Conservation (phyloP, 92 coral and sea anemone genomes). For the Ricordea florida region DNA sequence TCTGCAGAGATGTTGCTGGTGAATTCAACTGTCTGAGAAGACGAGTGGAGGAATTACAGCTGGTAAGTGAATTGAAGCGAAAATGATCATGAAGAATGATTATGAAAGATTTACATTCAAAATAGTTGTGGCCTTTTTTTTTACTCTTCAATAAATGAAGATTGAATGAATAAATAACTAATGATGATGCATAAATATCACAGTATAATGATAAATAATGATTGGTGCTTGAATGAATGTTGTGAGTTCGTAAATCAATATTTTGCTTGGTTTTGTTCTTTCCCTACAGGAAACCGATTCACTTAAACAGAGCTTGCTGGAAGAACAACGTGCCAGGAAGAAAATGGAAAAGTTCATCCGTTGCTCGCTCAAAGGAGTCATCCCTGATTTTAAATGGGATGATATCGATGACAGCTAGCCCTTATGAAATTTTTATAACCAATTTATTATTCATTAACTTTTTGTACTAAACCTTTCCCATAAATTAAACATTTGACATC, state of each 20-base stretch:
- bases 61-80: conserved; percentile 71
- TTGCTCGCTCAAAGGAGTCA: conserved; percentile 76
- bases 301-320: conserved; percentile 74
- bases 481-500: too few relatives aligned
- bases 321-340: conserved; percentile 81
- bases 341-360: conserved; percentile 91
- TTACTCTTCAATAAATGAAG: background rate
- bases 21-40: conserved; percentile 95
- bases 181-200: background rate
- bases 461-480: too few relatives aligned
- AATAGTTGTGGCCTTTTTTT: too few relatives aligned
- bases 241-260: background rate
- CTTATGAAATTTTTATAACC: background rate
- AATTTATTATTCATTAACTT: background rate
- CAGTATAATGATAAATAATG: background rate
- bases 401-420: conserved; percentile 69
- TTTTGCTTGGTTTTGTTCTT: background rate
- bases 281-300: conserved; percentile 75
- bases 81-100: too few relatives aligned
- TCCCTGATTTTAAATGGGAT: conserved; percentile 91
- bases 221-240: background rate
- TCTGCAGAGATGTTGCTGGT: conserved; percentile 73
- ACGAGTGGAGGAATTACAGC: conserved; percentile 90
- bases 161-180: background rate
- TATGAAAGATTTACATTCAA: too few relatives aligned